A percentile compares a stretch with the other conserved stretches of the same genome.
phyloP scores from a whole-genome alignment of 2,888 invertebrate species.

The Zygogramma bicolorata region DNA sequence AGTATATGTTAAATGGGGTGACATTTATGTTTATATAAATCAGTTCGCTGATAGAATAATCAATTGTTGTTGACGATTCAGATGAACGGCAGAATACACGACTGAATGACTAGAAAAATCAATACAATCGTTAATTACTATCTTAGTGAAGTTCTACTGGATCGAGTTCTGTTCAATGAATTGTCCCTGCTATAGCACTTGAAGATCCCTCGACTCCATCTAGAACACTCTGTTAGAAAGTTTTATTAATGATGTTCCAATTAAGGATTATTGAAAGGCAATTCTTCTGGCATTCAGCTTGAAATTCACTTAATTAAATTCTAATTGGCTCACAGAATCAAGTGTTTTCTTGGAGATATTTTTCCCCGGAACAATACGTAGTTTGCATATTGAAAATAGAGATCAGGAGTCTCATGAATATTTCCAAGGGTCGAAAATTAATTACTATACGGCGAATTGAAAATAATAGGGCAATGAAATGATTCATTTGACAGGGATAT shows the following conservation, averaged over 20 bases:
- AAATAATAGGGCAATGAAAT: background rate
- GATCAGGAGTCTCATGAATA: slow-evolving; percentile 2
- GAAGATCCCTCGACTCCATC: background rate
- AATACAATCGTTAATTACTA: too few species aligned
- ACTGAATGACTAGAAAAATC: too few species aligned
- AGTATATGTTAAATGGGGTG: too few species aligned
- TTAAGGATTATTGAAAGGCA: slow-evolving; percentile 31
- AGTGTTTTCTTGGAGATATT: slow-evolving; percentile 31
- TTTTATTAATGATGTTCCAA: slow-evolving; percentile 39
- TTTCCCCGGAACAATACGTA: slow-evolving; percentile 24
- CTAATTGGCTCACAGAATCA: slow-evolving; percentile 57
- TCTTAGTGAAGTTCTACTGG: too few species aligned
- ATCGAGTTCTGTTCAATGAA: background rate
- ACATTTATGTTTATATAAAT: too few species aligned
- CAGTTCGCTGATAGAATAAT: too few species aligned
- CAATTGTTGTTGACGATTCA: too few species aligned
- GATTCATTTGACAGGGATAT: background rate
- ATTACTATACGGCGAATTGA: background rate
- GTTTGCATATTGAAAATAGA: slow-evolving; percentile 23
- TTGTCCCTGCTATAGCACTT: background rate
- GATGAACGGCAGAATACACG: too few species aligned
- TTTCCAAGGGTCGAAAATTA: background rate
- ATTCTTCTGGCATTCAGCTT: slow-evolving; percentile 31
- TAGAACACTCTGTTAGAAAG: slow-evolving; percentile 30
- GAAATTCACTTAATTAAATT: slow-evolving; percentile 59